Evolutionary conservation across 2,113 vertebrate species (phyloP).

Genomic region (Seriola dumerili): DNA sequence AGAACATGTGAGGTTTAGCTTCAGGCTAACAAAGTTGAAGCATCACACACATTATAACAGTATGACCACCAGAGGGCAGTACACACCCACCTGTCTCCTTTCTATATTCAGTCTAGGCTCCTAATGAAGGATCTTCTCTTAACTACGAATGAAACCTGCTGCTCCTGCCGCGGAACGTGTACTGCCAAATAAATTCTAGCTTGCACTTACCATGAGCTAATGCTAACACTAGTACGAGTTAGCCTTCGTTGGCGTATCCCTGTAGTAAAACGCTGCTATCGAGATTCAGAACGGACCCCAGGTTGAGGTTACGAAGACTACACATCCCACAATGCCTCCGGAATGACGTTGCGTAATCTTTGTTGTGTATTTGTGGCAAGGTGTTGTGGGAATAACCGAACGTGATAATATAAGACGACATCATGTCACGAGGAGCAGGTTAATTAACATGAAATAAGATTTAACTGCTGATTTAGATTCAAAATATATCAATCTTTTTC

Average conservation of each 20-base stretch:
- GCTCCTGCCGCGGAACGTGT: neutral
- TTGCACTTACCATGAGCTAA: neutral
- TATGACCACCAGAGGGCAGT: constrained; percentile 6
- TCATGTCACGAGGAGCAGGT: too few species aligned
- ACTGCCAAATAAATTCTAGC: neutral
- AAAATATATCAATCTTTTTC: neutral
- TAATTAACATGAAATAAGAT: neutral
- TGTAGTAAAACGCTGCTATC: too few species aligned
- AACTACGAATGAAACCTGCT: neutral
- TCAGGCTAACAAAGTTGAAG: neutral
- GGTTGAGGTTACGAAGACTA: constrained; percentile 25
- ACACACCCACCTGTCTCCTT: neutral
- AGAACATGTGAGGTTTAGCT: neutral
- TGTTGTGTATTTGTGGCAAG: constrained; percentile 24
- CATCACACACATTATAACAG: neutral
- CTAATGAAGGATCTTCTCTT: neutral
- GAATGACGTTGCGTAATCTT: constrained; percentile 32
- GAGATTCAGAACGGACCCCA: neutral
- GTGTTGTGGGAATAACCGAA: neutral
- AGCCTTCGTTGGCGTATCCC: neutral
- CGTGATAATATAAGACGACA: neutral
- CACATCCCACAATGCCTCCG: constrained; percentile 64
- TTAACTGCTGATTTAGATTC: neutral
- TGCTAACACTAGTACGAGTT: neutral
- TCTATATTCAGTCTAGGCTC: too few species aligned